phyloP scores from a whole-genome alignment of 2,888 invertebrate genomes.

The Mythimna lalbum region DNA sequence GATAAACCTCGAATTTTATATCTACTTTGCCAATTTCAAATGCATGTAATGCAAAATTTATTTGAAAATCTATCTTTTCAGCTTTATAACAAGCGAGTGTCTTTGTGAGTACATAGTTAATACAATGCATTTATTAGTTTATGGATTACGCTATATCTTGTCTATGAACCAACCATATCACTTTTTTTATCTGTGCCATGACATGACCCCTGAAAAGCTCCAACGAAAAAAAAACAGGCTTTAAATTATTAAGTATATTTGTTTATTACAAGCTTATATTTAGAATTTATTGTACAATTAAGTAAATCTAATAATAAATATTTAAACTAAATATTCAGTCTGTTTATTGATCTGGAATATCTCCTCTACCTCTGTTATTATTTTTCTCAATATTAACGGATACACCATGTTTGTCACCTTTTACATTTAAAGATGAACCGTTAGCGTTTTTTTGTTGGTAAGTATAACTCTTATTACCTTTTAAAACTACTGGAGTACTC shows the following conservation, averaged over 20 bases:
- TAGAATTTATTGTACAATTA: conserved; percentile 49
- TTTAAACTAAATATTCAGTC: conserved; percentile 32
- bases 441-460: conserved; percentile 32
- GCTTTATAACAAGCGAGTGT: conserved; percentile 32
- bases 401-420: conserved; percentile 7
- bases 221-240: conserved; percentile 65
- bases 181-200: conserved; percentile 61
- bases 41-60: conserved; percentile 39
- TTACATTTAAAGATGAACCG: conserved; percentile 21
- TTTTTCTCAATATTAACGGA: conserved; percentile 9
- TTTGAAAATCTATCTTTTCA: conserved; percentile 16
- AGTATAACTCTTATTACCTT: conserved; percentile 5
- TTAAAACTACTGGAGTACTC: conserved; percentile 9
- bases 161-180: conserved; percentile 41
- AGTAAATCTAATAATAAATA: conserved; percentile 61
- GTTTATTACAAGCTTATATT: conserved; percentile 63
- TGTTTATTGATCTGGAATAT: conserved; percentile 56
- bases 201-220: conserved; percentile 57
- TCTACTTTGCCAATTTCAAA: conserved; percentile 28
- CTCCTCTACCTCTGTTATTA: conserved; percentile 41
- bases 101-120: conserved; percentile 25
- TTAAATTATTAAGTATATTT: conserved; percentile 58
- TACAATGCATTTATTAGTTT: conserved; percentile 61
- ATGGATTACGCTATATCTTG: conserved; percentile 39
- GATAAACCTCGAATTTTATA: not conserved